Base-by-base conservation (phyloP, 2,888 invertebrate species). In the Cenopis cana region DNA sequence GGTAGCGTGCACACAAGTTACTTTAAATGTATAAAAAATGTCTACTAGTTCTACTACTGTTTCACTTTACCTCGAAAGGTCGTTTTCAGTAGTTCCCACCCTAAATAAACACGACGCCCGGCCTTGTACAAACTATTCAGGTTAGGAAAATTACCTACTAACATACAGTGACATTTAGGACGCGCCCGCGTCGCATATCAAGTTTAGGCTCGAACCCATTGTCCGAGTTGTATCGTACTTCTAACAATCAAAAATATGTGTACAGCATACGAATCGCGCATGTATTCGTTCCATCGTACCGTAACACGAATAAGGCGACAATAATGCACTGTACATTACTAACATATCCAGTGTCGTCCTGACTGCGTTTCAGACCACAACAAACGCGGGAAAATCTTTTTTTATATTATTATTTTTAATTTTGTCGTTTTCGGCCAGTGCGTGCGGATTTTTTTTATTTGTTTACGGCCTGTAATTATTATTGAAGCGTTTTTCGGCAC, bases 201-300 rank as follows among this genome's bases (percentile, higher is more conserved):
- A 90, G 82, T 82, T 81, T 29, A 24, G 20, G 20, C 38, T 20
- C 49, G 36, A 33, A 38, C 75, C 85, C 76, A 91, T 92, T 93
- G 92, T 91, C 80, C 83, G 80, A 80, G 84, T 84, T 88, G 85
- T 87, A 24, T 6, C 29, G 41, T 29, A 86, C 83, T 72, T 79
- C 77, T 80, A 80, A 82, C 89, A 86, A 86, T 86, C 85, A 84
- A 86, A 85, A 82, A 80, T 83, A 85, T 80, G 82, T 78, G 75
- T 76, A 80, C 75, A 79, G 79, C 79, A 93, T 91, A 91, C 92
- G 76, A 77, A 87, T 87, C 91, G 91, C 91, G 91, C 84, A 77
- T 76, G 93, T 92, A 92, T 93, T 90, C 87, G 86, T 89, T 91
- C 89, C 92, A 88, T 89, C 92, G 87, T 91, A 93, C 92, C 92